Conservation (phyloP, 2,113 vertebrate species). For the Tringa solitaria region DNA sequence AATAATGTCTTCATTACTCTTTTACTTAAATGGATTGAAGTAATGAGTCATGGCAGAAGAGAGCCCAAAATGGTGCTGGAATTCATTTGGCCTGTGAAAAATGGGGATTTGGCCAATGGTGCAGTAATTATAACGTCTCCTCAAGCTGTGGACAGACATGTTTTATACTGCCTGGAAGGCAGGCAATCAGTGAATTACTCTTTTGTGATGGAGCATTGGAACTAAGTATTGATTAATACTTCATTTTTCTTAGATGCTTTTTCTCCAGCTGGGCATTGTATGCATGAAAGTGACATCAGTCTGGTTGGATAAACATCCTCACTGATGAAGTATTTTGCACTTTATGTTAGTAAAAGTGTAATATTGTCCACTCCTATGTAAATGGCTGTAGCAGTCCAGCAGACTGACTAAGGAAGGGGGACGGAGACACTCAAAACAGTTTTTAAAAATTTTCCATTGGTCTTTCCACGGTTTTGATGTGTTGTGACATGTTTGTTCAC, state of each 20-base stretch:
- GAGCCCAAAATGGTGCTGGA: not conserved
- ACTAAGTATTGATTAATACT: not conserved
- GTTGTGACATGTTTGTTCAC: not conserved
- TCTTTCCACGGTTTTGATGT: not conserved
- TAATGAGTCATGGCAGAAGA: not conserved
- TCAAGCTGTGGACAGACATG: not conserved
- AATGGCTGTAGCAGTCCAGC: not conserved
- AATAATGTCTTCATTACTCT: not conserved
- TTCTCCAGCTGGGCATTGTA: not conserved
- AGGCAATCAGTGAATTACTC: not conserved
- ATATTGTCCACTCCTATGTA: not conserved
- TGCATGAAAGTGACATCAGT: not conserved
- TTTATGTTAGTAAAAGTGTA: not conserved
- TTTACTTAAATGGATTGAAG: not conserved
- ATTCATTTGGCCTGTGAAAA: not conserved
- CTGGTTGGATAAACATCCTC: not conserved
- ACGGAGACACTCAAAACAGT: not conserved
- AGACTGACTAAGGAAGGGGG: not conserved
- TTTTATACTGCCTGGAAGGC: not conserved
- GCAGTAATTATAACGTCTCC: not conserved
- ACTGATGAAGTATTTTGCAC: not conserved
- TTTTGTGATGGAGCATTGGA: not conserved
- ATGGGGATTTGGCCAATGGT: not conserved
- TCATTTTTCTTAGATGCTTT: not conserved
- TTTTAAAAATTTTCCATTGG: not conserved